These are phyloP conservation scores for Drosophila kikkawai DNA, from an alignment of 1,140 invertebrate genomes.

Conservation along the genomic window DNA sequence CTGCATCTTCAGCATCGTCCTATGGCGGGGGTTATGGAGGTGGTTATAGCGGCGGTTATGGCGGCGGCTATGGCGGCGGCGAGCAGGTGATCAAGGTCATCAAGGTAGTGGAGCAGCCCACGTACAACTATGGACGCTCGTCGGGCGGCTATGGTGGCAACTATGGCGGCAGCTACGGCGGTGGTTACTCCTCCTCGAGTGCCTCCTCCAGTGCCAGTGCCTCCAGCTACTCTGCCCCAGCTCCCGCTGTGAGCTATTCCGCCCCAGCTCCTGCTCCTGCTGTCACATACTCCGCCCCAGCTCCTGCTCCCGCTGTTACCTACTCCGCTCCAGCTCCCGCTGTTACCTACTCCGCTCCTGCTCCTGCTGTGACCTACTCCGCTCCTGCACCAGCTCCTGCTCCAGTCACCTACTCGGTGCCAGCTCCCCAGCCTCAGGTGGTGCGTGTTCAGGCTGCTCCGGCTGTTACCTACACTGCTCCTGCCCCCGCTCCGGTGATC, in stretches of 20 bases:
- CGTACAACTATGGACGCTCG: conserved; percentile 44
- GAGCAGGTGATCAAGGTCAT: conserved; percentile 70
- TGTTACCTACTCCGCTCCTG: conserved; percentile 17
- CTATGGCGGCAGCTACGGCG: conserved; percentile 30
- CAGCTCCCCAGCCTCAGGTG: conserved; percentile 17
- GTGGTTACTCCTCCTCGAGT: conserved; percentile 32
- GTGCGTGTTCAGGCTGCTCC: conserved; percentile 14
- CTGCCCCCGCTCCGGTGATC: conserved; percentile 14
- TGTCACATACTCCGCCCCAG: conserved; percentile 33
- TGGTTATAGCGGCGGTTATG: conserved; percentile 42
- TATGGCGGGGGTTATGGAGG: conserved; percentile 26
- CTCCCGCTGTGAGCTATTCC: conserved; percentile 42
- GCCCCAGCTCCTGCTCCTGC: conserved; percentile 47
- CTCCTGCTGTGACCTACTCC: conserved; percentile 33
- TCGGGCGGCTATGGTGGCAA: conserved; percentile 31
- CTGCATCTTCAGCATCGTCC: conserved; percentile 4
- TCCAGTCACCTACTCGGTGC: conserved; percentile 24
- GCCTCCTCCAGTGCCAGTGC: conserved; percentile 40
- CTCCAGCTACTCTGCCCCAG: conserved; percentile 44
- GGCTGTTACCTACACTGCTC: conserved; percentile 18
- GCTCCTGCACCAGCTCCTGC: conserved; percentile 46
- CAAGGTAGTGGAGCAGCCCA: conserved; percentile 67
- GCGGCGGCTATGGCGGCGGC: conserved; percentile 39
- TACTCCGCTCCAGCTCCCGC: conserved; percentile 27
- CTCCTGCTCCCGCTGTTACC: conserved; percentile 34